Conservation (phyloP, 2,797 vertebrate species). For the Enteromius anoplus region DNA sequence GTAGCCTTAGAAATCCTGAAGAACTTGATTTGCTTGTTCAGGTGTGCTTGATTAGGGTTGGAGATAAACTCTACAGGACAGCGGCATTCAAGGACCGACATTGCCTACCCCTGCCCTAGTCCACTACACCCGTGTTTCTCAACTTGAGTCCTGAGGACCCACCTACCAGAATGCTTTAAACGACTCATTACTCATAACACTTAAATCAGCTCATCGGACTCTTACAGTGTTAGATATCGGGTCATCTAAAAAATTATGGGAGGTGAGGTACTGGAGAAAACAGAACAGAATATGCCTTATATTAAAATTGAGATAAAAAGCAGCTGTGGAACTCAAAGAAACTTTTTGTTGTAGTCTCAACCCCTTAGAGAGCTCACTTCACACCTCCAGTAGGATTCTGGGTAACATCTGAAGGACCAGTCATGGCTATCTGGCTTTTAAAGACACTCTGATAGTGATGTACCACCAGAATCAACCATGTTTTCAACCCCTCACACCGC, state of each 20-base stretch:
- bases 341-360: neutral
- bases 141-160: neutral
- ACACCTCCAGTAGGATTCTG: conserved; percentile 50
- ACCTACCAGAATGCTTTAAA: neutral
- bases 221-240: neutral
- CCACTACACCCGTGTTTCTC: neutral
- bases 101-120: neutral
- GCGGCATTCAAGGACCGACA: too few species aligned
- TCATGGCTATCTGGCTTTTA: conserved; percentile 15
- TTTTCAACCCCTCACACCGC: conserved; percentile 37
- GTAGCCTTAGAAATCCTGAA: too few species aligned
- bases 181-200: neutral
- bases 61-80: too few species aligned
- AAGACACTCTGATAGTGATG: conserved; percentile 36
- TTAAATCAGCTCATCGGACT: neutral
- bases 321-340: conserved; percentile 1
- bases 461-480: conserved; percentile 34
- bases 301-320: neutral
- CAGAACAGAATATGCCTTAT: neutral
- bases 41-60: too few species aligned
- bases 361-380: conserved; percentile 36
- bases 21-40: too few species aligned
- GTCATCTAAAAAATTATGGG: neutral
- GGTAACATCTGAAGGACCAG: neutral
- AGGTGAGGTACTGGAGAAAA: neutral